Evolutionary conservation across 2,113 vertebrate species (phyloP), one percentile per base, ranked within the genome.

Genomic region (Pseudolaguvia tuberculata): DNA sequence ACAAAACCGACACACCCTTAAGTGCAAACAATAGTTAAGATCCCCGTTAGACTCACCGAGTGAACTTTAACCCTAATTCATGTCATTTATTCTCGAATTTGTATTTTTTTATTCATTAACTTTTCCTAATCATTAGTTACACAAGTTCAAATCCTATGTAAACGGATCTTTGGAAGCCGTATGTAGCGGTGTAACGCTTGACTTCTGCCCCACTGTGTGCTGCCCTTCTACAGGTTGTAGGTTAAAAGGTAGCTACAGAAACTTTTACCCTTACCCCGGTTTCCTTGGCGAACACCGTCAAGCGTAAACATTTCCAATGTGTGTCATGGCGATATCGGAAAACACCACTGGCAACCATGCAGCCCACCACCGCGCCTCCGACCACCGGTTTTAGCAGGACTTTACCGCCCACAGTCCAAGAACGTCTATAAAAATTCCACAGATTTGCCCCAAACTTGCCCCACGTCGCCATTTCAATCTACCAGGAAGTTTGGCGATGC

Each of bases 381-480:
- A 78, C 31, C 52, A 51, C 48, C 58, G 70, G 55, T 4, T 27
- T 1, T 10, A 75, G 53, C 29, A 50, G 9, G 13, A 70, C 0
- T 35, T 21, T 67, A 75, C 63, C 23, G 21, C 66, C 11, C 42
- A 47, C 39, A 35, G 35, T 31, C 74, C 67, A 77, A 18, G 73
- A 55, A 39, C 51, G 25, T 59, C 62, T 48, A 5, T 72, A 17
- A 51, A 73, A n/a, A 66, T 48, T 70, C 50, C 79, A 58, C 48
- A 79, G 31, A 72, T 42, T 51, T 65, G 39, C 15, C 0, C 71
- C 77, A 57, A 82, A 73, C 69, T 56, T 77, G 51, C 55, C 70
- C 83, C 76, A 81, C 53, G 76, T 77, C 78, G 78, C 80, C 83
- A 84, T 84, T 75, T 57, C 71, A 57, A 42, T 8, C 52, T 58